Evolutionary conservation across 2,888 invertebrate genomes (phyloP).

Genomic region (Eupithecia vulgata): DNA sequence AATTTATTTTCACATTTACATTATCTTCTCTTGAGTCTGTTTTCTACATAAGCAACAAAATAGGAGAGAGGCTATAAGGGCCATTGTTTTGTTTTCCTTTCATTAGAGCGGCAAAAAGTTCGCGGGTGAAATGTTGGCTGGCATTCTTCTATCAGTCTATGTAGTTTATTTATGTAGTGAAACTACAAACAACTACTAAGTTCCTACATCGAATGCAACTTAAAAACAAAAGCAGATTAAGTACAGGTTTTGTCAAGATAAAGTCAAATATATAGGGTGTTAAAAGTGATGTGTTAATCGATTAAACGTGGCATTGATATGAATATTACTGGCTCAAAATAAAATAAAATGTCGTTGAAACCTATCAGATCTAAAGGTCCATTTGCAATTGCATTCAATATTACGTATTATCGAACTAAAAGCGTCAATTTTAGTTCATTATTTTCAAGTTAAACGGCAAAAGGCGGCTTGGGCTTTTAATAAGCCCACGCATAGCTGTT

Average conservation of each 20-base stretch:
- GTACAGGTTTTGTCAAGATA: background rate
- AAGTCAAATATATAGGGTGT: background rate
- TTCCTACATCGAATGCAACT: background rate
- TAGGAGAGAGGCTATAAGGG: constrained; percentile 51
- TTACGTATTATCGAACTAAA: constrained; percentile 48
- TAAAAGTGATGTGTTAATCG: background rate
- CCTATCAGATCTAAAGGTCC: background rate
- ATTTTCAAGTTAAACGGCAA: constrained; percentile 58
- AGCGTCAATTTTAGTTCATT: constrained; percentile 61
- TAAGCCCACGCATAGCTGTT: constrained; percentile 55
- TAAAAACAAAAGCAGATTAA: background rate
- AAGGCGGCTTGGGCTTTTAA: constrained; percentile 59
- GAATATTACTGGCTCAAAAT: background rate
- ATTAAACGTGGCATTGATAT: background rate
- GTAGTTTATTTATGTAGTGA: constrained; percentile 28
- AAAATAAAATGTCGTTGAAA: background rate
- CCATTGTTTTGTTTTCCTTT: constrained; percentile 58
- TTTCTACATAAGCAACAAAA: constrained; percentile 19
- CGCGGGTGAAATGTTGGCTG: constrained; percentile 25
- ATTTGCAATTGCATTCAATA: constrained; percentile 35
- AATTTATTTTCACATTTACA: background rate
- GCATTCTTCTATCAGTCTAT: constrained; percentile 29
- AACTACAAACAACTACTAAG: constrained; percentile 15
- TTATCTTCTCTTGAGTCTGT: constrained; percentile 4
- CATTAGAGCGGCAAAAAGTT: constrained; percentile 52